Evolutionary conservation across 2,797 vertebrate species (phyloP).

Genomic region (Anolis apletophallus): DNA sequence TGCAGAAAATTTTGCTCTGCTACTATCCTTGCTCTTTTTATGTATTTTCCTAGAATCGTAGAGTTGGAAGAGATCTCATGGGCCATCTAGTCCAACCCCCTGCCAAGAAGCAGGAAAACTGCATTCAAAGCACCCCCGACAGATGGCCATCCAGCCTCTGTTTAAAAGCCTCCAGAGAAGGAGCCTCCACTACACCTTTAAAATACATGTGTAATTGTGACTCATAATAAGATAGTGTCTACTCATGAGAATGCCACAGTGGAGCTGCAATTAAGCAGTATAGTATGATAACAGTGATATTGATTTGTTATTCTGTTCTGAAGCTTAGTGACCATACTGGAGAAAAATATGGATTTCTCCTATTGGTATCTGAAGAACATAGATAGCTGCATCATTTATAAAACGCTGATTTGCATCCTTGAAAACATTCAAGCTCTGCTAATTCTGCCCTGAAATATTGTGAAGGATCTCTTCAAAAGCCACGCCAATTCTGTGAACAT

Average conservation of each 20-base stretch:
- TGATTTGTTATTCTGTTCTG: background rate
- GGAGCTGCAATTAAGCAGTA: background rate
- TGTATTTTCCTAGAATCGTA: too few species aligned
- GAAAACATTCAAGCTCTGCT: background rate
- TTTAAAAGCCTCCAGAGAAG: too few species aligned
- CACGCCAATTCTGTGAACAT: background rate
- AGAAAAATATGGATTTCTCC: background rate
- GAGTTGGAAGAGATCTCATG: too few species aligned
- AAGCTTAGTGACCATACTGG: background rate
- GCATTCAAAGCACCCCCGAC: too few species aligned
- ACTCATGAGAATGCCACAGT: background rate
- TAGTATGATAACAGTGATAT: background rate
- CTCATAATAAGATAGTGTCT: background rate
- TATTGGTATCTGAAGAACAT: background rate
- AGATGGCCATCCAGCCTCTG: too few species aligned
- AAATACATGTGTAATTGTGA: background rate
- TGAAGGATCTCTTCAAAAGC: constrained; percentile 20
- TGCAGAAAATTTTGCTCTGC: background rate
- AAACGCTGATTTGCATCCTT: background rate
- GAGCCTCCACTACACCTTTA: too few species aligned
- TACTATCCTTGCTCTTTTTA: background rate
- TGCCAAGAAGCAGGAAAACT: too few species aligned
- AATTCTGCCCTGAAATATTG: background rate
- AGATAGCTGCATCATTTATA: background rate
- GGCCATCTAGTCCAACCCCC: too few species aligned